These are phyloP conservation scores for Morus bassanus DNA, from an alignment of 2,797 vertebrate genomes.

Conservation along the genomic window DNA sequence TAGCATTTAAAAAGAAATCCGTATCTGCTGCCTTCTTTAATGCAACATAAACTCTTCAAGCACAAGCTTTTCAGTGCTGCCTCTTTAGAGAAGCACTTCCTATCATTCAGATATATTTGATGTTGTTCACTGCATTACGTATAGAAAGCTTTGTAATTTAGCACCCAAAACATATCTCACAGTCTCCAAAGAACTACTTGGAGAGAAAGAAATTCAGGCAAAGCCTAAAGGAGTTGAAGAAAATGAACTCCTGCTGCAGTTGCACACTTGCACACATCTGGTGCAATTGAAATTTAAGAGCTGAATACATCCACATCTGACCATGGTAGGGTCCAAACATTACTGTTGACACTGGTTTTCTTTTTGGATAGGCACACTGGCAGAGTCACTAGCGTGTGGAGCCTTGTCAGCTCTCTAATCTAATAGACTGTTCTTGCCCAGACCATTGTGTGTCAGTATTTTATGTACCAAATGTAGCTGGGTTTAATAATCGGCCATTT, in stretches of 20 bases:
- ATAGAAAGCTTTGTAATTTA: background rate
- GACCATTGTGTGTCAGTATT: constrained; percentile 58
- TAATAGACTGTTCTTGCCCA: constrained; percentile 69
- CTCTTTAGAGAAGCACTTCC: background rate
- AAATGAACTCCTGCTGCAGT: constrained; percentile 20
- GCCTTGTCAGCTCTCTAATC: constrained; percentile 62
- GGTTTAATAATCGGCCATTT: constrained; percentile 54
- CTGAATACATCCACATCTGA: constrained; percentile 54
- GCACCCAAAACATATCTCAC: background rate
- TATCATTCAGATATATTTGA: background rate
- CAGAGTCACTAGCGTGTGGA: constrained; percentile 39
- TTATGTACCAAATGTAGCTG: constrained; percentile 51
- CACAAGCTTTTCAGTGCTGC: background rate
- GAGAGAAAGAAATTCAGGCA: background rate
- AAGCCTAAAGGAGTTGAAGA: background rate
- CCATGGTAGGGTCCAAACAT: constrained; percentile 35
- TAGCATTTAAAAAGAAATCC: constrained; percentile 11
- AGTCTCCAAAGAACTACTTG: background rate
- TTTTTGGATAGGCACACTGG: constrained; percentile 64
- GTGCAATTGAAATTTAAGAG: constrained; percentile 57
- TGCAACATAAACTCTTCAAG: background rate
- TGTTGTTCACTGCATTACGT: background rate
- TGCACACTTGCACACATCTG: constrained; percentile 58
- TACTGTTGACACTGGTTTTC: constrained; percentile 61
- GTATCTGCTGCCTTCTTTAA: background rate